Percentiles rank a stretch among this genome's conserved stretches.
Conservation (phyloP, 2,797 vertebrate genomes). For the Parotocinclus haroldoi region DNA sequence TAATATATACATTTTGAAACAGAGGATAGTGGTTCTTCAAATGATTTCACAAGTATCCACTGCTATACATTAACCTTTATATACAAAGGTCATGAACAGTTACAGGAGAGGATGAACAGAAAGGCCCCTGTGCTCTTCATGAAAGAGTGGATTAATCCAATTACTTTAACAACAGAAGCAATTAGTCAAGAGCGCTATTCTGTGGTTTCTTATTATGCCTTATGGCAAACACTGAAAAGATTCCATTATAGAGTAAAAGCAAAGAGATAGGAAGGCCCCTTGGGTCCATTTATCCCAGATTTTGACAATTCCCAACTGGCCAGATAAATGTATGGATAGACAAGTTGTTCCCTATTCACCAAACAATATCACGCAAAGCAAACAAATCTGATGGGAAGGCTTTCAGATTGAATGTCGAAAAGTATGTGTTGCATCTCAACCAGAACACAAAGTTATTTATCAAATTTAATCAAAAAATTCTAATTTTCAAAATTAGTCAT, state of each 20-base stretch:
- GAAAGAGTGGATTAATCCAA: constrained; percentile 51
- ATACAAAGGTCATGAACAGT: constrained; percentile 37
- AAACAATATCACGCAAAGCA: constrained; percentile 59
- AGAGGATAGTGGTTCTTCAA: background rate
- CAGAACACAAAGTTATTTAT: constrained; percentile 32
- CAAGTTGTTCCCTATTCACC: constrained; percentile 60
- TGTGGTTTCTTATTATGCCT: constrained; percentile 42
- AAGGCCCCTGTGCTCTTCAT: constrained; percentile 55
- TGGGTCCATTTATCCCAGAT: constrained; percentile 64
- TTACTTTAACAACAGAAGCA: constrained; percentile 52
- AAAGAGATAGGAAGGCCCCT: constrained; percentile 59
- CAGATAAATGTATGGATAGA: constrained; percentile 45
- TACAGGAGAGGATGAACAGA: constrained; percentile 45
- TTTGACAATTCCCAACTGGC: constrained; percentile 63
- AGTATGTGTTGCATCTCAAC: constrained; percentile 31
- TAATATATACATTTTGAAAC: background rate
- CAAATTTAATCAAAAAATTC: constrained; percentile 57
- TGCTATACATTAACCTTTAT: background rate
- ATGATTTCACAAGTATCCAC: background rate
- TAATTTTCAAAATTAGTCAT: constrained; percentile 39
- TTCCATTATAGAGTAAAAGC: constrained; percentile 61
- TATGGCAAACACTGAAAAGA: constrained; percentile 51
- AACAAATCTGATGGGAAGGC: constrained; percentile 58
- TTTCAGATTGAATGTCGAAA: constrained; percentile 51
- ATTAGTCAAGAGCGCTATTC: constrained; percentile 26